These are phyloP conservation scores for Priocnemis perturbator DNA, from an alignment of 2,888 invertebrate genomes.

Conservation along the genomic window DNA sequence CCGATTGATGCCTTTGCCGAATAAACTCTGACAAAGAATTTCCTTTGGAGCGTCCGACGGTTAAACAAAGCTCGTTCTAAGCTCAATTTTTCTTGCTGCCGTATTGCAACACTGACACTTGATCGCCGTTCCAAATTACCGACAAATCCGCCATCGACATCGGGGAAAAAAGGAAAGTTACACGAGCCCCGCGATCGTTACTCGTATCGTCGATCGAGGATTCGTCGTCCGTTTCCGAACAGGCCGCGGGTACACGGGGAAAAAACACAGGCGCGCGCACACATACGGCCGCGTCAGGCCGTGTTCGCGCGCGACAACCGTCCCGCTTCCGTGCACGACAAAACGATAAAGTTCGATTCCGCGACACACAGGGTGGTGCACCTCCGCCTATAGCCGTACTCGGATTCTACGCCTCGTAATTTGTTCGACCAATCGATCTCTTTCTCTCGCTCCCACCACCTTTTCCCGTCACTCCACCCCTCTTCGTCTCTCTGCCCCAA, in stretches of 20 bases:
- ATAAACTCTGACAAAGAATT: neutral
- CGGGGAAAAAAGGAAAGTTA: neutral
- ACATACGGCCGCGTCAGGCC: neutral
- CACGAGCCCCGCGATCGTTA: neutral
- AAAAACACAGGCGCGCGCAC: neutral
- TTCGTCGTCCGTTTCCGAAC: constrained; percentile 1
- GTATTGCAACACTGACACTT: neutral
- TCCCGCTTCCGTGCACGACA: constrained; percentile 18
- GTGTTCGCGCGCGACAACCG: constrained; percentile 2
- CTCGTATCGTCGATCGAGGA: neutral
- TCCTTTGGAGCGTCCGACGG: too few relatives aligned
- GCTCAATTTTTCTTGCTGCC: neutral
- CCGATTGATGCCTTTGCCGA: neutral
- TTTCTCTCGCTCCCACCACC: constrained; percentile 18
- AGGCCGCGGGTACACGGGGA: too few relatives aligned
- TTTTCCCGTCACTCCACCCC: neutral
- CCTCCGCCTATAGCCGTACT: constrained; percentile 10
- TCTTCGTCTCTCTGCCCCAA: neutral
- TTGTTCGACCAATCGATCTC: constrained; percentile 38
- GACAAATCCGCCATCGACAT: neutral
- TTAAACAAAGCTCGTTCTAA: neutral
- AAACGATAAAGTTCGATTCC: constrained; percentile 40
- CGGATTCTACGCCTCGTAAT: constrained; percentile 43
- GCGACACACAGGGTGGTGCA: constrained; percentile 23
- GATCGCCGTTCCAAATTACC: constrained; percentile 1